Evolutionary conservation across 2,113 vertebrate species (phyloP).

Genomic region (Accipiter cooperii): DNA sequence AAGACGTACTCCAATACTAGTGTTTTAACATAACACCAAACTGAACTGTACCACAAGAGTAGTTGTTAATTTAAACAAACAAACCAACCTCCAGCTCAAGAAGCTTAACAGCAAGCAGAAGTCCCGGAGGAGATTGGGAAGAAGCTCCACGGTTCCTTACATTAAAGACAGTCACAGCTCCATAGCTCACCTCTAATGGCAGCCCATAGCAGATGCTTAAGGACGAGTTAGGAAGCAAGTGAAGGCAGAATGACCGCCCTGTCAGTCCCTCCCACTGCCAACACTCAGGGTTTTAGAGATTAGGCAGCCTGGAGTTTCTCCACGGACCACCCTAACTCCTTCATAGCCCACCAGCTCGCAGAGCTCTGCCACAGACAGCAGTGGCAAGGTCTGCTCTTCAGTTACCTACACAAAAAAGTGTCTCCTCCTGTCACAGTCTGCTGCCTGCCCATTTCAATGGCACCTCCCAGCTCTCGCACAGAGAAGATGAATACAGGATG

Average conservation of each 20-base stretch:
- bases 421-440: not conserved
- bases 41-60: not conserved
- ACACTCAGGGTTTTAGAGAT: not conserved
- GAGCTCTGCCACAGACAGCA: not conserved
- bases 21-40: not conserved
- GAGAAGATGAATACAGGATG: not conserved
- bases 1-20: not conserved
- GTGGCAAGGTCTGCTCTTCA: not conserved
- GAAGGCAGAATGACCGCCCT: not conserved
- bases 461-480: not conserved
- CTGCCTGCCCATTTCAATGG: not conserved
- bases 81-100: not conserved
- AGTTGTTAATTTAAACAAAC: not conserved
- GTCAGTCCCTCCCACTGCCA: not conserved
- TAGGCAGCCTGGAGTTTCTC: not conserved
- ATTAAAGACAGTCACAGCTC: not conserved
- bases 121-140: not conserved
- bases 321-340: not conserved
- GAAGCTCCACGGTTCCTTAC: not conserved
- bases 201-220: not conserved
- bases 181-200: rapidly evolving
- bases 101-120: not conserved
- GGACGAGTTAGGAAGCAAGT: not conserved
- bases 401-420: not conserved
- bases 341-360: not conserved